Evolutionary conservation across 2,888 invertebrate genomes (phyloP), one percentile per base, ranked within the genome.

Genomic region (Caenorhabditis japonica): DNA sequence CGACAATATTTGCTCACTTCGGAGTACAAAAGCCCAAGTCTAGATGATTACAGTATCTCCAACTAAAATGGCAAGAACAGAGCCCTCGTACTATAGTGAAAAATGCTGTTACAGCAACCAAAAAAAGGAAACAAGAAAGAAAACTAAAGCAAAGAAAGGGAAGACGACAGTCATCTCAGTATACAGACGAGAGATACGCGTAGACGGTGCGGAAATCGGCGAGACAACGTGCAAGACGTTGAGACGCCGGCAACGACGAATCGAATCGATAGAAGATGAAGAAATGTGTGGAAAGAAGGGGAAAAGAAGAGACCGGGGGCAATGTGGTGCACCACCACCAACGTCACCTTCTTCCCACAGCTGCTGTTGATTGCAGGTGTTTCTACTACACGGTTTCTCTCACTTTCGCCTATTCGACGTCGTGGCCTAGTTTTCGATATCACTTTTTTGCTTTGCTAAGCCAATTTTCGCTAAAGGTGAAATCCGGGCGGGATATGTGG

Each of bases 341-440:
- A 3, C 33, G 25, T 39, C 19, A 7, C 49, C 12, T 21, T n/a
- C n/a, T n/a, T 17, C 41, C 17, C 47, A 47, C 41, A 23, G 27
- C 27, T 15, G 8, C 30, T n/a, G 19, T 38, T 49, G 58, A 47
- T 36, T 58, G 44, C 34, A 53, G 60, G 59, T 59, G 53, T 68
- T 56, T 56, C 49, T 64, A 34, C 38, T 36, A 39, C 34, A 17
- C 38, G 3, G 43, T 34, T 13, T 34, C 12, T 58, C 46, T 60
- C 58, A 53, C 58, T 68, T 68, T 68, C 58, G 13, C 15, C 56
- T 59, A 55, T 41, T 39, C 46, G 47, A 21, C 15, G 49, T 56
- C 15, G 41, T 66, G 66, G 39, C 66, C 66, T 21, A 66, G 56
- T 66, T 66, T 56, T 44, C 30, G n/a, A n/a, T n/a, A n/a, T n/a